A percentile compares a stretch with the other conserved stretches of the same genome.
phyloP scores from a whole-genome alignment of 2,113 vertebrate genomes.

The Manacus vitellinus region DNA sequence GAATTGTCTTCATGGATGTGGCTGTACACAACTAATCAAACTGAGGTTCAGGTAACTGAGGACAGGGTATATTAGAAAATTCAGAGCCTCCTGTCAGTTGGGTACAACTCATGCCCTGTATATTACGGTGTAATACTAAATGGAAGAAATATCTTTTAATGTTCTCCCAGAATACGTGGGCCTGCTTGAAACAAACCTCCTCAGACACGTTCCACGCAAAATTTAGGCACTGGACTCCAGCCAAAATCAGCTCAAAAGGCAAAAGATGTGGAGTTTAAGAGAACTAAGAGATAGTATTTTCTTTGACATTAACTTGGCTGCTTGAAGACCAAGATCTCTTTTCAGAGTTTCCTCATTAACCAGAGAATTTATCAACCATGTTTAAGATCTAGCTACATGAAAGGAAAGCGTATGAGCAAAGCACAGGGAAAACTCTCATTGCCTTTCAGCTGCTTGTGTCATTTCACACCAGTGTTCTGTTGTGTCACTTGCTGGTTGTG shows the following conservation, averaged over 20 bases:
- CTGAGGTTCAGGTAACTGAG: background rate
- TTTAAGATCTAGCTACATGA: background rate
- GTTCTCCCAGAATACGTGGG: accelerated
- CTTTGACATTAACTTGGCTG: background rate
- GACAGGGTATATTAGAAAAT: background rate
- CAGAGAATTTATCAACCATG: background rate
- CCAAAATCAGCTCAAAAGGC: background rate
- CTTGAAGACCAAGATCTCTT: background rate
- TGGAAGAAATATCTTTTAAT: background rate
- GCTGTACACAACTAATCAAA: background rate
- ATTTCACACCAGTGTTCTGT: background rate
- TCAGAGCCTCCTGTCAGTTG: background rate
- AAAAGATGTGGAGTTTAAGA: background rate
- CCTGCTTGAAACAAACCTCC: background rate
- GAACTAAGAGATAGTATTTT: background rate
- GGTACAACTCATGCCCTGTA: background rate
- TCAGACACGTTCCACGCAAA: background rate
- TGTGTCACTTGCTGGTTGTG: background rate
- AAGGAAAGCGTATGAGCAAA: background rate
- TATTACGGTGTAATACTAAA: background rate
- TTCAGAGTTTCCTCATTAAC: background rate
- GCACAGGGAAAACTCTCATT: background rate
- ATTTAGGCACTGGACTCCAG: background rate
- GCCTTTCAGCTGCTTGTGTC: background rate
- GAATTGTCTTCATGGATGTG: background rate